These are phyloP conservation scores for Hoplostethus atlanticus DNA, from an alignment of 2,797 vertebrate species.

Conservation along the genomic window DNA sequence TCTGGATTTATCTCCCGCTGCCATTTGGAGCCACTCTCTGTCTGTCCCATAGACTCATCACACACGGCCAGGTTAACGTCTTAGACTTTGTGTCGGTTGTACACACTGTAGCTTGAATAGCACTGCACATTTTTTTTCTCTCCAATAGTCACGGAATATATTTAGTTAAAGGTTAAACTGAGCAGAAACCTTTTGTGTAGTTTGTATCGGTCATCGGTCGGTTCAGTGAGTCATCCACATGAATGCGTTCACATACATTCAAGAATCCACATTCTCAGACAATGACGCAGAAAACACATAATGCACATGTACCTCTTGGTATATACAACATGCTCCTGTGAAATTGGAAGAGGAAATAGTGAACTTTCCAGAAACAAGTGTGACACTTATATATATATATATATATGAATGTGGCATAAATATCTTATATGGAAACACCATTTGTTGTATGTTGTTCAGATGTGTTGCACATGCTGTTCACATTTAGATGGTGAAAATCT, in stretches of 20 bases:
- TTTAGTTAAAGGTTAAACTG: not conserved
- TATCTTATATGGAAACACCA: too few species aligned
- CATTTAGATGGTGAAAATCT: slow-evolving; percentile 36
- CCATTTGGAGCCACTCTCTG: too few species aligned
- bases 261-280: not conserved
- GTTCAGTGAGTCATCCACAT: not conserved
- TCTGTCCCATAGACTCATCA: too few species aligned
- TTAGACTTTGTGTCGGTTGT: too few species aligned
- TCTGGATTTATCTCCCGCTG: too few species aligned
- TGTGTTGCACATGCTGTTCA: slow-evolving; percentile 36
- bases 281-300: slow-evolving; percentile 12
- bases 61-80: too few species aligned
- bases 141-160: not conserved
- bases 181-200: not conserved
- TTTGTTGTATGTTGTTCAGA: not conserved
- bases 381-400: too few species aligned
- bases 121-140: not conserved
- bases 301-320: not conserved
- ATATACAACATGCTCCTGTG: not conserved
- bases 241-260: not conserved
- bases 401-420: too few species aligned
- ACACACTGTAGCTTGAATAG: too few species aligned
- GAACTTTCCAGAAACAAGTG: too few species aligned
- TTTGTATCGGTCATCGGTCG: not conserved
- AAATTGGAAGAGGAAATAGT: too few species aligned